Base-by-base conservation (phyloP, 2,113 vertebrate species). In the Alligator mississippiensis region DNA sequence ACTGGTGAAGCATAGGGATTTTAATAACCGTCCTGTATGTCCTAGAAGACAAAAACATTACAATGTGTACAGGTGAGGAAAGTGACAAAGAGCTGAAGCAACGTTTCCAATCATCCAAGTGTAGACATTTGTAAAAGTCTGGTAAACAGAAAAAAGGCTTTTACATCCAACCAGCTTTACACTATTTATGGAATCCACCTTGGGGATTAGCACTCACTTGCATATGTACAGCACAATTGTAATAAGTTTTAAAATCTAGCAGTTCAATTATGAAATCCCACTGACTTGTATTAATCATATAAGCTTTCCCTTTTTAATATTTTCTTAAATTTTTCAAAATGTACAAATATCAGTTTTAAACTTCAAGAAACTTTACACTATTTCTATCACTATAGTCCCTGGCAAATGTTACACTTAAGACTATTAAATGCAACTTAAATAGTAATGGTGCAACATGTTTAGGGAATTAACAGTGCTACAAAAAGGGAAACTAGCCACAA, bases 1-100 rank as follows among this genome's bases (percentile, higher is more conserved):
- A 97, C 99, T 99, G 97, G 97, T 98, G 97, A 99, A 98, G 98
- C 99, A 99, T 91, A 99, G 98, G 78, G 99, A 99, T 98, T 99
- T 99, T 96, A 99, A 97, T 97, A 99, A 97, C 87, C 98, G 98
- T 93, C 99, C 99, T 47, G 99, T 99, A 96, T 99, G 99, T 92
- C 99, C 99, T 99, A 94, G 77, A 94, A 97, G 80, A 97, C 34
- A 93, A 98, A 95, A 96, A 55, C 68, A 68, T 11, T 6, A 62
- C 80, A 47, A 90, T 19, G 55, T 17, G 91, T 21, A 61, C 2
- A 72, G 64, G 3, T 58, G 5, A 84, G 82, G 78, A 79, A 74
- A 58, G 77, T 84, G 14, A 15, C 63, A 1, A 4, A 86, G 74
- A 12, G 75, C 4, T 62, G 3, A 3, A 59, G 62, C 14, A 81